Evolutionary conservation across 2,888 invertebrate genomes (phyloP).

Genomic region (Pheosia tremula): DNA sequence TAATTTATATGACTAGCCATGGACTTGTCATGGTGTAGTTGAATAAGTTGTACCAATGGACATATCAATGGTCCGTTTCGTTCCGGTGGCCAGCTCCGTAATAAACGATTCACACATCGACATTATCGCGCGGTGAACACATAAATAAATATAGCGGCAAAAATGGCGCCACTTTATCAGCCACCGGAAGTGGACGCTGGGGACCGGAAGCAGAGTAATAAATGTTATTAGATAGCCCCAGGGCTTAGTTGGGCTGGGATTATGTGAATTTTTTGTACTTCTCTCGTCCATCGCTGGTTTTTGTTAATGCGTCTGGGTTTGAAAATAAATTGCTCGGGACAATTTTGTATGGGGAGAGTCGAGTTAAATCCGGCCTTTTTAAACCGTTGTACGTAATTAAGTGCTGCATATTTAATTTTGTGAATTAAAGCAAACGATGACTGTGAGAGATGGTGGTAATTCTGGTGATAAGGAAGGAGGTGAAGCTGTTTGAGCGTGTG

Average conservation of each 20-base stretch:
- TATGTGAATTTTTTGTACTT: constrained; percentile 70
- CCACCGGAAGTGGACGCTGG: constrained; percentile 80
- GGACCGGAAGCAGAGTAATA: constrained; percentile 79
- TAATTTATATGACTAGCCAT: neutral
- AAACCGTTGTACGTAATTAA: constrained; percentile 43
- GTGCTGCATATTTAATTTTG: constrained; percentile 27
- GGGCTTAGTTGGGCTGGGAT: constrained; percentile 78
- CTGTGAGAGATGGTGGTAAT: neutral
- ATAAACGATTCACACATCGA: constrained; percentile 69
- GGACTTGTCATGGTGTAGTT: neutral
- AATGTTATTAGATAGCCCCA: constrained; percentile 84
- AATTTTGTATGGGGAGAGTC: constrained; percentile 51
- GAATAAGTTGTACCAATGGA: constrained; percentile 12
- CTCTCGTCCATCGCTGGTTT: constrained; percentile 68
- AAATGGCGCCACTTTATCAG: constrained; percentile 84
- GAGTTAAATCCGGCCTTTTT: constrained; percentile 36
- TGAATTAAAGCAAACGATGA: constrained; percentile 3
- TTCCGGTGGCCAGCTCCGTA: constrained; percentile 50
- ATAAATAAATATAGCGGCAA: constrained; percentile 85
- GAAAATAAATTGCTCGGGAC: constrained; percentile 74
- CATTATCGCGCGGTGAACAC: constrained; percentile 74
- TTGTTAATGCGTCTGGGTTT: constrained; percentile 82
- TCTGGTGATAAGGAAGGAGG: no score
- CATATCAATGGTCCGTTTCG: constrained; percentile 34
- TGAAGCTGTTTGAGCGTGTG: no score